Percentiles rank a stretch among this genome's conserved stretches.
Evolutionary conservation across 92 coral and sea anemone genomes (phyloP).

Genomic region (Bergia puertoricense): DNA sequence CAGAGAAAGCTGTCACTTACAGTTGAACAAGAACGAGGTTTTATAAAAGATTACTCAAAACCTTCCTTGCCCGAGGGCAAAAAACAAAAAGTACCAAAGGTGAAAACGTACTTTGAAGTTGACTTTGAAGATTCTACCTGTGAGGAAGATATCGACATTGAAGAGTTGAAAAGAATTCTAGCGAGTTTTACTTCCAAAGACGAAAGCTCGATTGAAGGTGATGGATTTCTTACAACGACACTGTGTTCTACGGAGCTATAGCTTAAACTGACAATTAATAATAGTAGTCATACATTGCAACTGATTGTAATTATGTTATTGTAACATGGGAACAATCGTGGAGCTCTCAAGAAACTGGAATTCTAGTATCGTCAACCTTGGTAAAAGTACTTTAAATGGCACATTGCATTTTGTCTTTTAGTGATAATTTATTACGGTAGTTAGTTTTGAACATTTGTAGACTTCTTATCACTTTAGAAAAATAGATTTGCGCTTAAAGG

Average conservation of each 20-base stretch:
- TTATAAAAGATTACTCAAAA: constrained; percentile 23
- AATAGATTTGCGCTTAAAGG: background rate
- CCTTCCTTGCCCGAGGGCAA: constrained; percentile 6
- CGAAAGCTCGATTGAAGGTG: constrained; percentile 31
- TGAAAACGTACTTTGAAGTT: constrained; percentile 41
- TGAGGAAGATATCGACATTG: constrained; percentile 42
- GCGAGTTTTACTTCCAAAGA: constrained; percentile 20
- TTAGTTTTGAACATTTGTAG: background rate
- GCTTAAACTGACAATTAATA: background rate
- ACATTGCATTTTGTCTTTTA: background rate
- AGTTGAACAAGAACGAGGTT: constrained; percentile 35
- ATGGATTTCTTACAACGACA: constrained; percentile 40
- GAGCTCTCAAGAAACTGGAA: background rate
- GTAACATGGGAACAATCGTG: background rate
- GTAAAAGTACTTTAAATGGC: background rate
- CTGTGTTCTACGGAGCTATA: constrained; percentile 39
- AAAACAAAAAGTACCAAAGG: constrained; percentile 21
- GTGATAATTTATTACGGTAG: background rate
- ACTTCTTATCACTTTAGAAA: background rate
- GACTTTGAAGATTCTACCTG: constrained; percentile 37
- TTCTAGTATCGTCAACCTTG: background rate
- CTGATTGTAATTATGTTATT: constrained; percentile 17
- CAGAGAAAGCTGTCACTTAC: constrained; percentile 31
- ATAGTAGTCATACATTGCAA: background rate
- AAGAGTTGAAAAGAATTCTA: constrained; percentile 37